Percentiles rank a stretch among this genome's conserved stretches.
These are phyloP conservation scores for Protaetia brevitarsis DNA, from an alignment of 1,140 invertebrate genomes.

Conservation along the genomic window DNA sequence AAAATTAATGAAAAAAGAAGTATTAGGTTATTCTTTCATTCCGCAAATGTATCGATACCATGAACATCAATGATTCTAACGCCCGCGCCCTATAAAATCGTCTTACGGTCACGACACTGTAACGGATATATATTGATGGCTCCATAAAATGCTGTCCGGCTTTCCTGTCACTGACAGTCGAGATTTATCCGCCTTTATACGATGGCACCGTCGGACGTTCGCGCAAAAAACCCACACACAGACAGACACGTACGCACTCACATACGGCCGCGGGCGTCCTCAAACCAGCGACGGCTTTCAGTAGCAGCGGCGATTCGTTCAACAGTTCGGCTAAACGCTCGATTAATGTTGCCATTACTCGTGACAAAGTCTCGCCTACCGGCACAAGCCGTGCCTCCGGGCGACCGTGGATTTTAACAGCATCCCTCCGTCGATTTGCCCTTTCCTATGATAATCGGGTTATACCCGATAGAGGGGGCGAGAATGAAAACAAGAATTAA, in stretches of 20 bases:
- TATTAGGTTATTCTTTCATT: too few relatives aligned
- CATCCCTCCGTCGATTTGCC: background rate
- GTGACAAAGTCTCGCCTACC: background rate
- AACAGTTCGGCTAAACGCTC: conserved; percentile 1
- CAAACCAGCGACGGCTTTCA: background rate
- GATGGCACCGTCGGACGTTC: conserved; percentile 30
- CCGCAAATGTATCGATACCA: too few relatives aligned
- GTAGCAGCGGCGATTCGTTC: conserved; percentile 1
- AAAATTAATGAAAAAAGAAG: too few relatives aligned
- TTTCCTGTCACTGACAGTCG: conserved; percentile 32
- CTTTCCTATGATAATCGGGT: background rate
- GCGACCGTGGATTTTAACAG: conserved; percentile 3
- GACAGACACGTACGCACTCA: background rate
- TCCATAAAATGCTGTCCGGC: conserved; percentile 38
- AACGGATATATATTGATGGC: conserved; percentile 41
- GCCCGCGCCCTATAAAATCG: conserved; percentile 22
- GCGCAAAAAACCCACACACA: conserved; percentile 31
- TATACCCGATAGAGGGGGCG: background rate
- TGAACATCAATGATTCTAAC: too few relatives aligned
- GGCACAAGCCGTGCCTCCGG: background rate
- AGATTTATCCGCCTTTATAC: conserved; percentile 36
- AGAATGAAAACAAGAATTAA: background rate
- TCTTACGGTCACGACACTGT: conserved; percentile 35
- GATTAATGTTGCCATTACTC: background rate
- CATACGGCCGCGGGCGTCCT: background rate